Evolutionary conservation across 35 echinoderm and acorn worm species (phyloP).

Genomic region (Eucidaris tribuloides): DNA sequence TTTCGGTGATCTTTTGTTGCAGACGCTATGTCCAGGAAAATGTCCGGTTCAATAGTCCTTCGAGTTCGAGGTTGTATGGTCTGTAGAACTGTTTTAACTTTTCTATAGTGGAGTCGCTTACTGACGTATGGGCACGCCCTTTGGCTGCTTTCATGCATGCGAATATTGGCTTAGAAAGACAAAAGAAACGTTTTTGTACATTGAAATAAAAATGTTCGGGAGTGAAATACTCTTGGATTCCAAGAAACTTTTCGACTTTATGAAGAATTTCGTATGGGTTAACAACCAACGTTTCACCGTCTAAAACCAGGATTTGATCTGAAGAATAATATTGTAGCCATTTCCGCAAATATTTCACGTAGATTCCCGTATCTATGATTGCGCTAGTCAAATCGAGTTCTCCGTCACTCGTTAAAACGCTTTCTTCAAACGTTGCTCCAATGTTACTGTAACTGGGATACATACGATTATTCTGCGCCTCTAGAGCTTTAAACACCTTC

Average conservation of each 20-base stretch:
- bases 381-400: conserved; percentile 46
- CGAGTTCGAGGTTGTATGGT: conserved; percentile 66
- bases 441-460: conserved; percentile 38
- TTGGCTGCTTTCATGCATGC: conserved; percentile 74
- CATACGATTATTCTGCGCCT: neutral
- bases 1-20: too few relatives aligned
- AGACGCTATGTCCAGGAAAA: conserved; percentile 15
- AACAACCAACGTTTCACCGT: conserved; percentile 42
- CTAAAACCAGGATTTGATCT: conserved; percentile 60
- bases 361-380: conserved; percentile 62
- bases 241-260: conserved; percentile 64
- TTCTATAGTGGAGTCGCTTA: conserved; percentile 33
- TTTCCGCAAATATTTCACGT: conserved; percentile 46
- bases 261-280: conserved; percentile 39
- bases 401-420: conserved; percentile 58
- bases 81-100: conserved; percentile 65
- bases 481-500: neutral
- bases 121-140: conserved; percentile 54
- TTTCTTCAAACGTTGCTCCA: conserved; percentile 66
- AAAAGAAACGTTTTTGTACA: conserved; percentile 72
- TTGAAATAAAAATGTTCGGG: conserved; percentile 68
- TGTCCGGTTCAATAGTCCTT: conserved; percentile 24
- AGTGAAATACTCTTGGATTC: conserved; percentile 45
- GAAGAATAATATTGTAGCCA: conserved; percentile 61
- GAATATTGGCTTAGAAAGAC: conserved; percentile 57